Evolutionary conservation across 1,140 invertebrate species (phyloP).

Genomic region (Thaumetopoea pityocampa): DNA sequence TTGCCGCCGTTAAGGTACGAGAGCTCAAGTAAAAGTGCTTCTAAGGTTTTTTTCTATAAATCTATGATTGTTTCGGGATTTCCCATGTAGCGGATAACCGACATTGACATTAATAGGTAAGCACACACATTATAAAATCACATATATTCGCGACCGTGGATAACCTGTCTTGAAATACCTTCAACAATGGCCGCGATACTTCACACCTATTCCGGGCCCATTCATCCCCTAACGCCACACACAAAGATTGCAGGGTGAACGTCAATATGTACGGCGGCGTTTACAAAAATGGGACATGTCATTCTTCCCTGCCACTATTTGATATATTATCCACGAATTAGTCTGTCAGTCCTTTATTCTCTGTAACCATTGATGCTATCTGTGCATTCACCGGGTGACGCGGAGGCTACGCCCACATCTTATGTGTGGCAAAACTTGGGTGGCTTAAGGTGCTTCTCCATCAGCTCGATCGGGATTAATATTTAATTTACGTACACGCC

Average conservation of each 20-base stretch:
- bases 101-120: too few species aligned
- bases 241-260: slow-evolving; percentile 61
- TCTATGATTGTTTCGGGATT: too few species aligned
- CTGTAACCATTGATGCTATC: slow-evolving; percentile 36
- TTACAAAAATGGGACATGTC: slow-evolving; percentile 62
- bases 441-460: slow-evolving; percentile 31
- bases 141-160: slow-evolving; percentile 43
- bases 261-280: slow-evolving; percentile 56
- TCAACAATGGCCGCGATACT: slow-evolving; percentile 56
- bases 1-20: too few species aligned
- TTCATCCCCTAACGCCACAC: slow-evolving; percentile 62
- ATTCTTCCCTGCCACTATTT: slow-evolving; percentile 55
- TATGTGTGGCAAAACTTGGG: slow-evolving; percentile 66
- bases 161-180: slow-evolving; percentile 52
- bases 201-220: slow-evolving; percentile 69
- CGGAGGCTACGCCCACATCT: slow-evolving; percentile 58
- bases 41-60: too few species aligned
- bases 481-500: too few species aligned
- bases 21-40: too few species aligned
- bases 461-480: too few species aligned
- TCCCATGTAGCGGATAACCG: too few species aligned
- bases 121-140: too few species aligned
- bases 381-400: slow-evolving; percentile 52
- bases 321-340: slow-evolving; percentile 70
- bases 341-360: slow-evolving; percentile 45